Conservation (phyloP, 2,113 vertebrate species). For the Ibidorhyncha struthersii region DNA sequence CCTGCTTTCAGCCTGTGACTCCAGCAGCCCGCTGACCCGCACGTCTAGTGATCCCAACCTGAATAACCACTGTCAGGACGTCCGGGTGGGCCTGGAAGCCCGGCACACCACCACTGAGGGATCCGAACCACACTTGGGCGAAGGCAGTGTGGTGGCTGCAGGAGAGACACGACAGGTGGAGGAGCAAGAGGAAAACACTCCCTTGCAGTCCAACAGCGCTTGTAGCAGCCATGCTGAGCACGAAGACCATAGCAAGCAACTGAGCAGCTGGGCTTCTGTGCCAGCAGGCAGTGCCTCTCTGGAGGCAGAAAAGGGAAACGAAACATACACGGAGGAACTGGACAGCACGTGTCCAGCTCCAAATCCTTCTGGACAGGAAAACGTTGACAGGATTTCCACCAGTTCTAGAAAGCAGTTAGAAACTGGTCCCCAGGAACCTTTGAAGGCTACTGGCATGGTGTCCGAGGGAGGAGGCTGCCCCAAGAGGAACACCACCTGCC, state of each 20-base stretch:
- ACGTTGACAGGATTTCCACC: not conserved
- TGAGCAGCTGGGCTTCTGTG: not conserved
- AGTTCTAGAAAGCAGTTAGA: constrained; percentile 29
- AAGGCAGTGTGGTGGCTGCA: not conserved
- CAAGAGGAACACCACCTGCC: not conserved
- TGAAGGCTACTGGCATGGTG: not conserved
- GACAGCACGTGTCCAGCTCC: not conserved
- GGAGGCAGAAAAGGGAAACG: not conserved
- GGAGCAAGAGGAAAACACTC: not conserved
- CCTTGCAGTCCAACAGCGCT: not conserved
- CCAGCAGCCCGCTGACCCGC: constrained; percentile 87
- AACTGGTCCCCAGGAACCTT: constrained; percentile 3
- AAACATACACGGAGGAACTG: not conserved
- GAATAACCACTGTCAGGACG: constrained; percentile 95
- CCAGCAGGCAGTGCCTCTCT: not conserved
- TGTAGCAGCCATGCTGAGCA: constrained; percentile 47
- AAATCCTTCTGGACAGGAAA: not conserved
- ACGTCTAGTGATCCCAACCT: constrained; percentile 98
- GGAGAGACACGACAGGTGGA: constrained; percentile 10
- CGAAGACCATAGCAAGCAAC: constrained; percentile 41
- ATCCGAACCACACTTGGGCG: constrained; percentile 9
- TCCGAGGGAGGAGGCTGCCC: not conserved
- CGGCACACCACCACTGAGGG: constrained; percentile 59
- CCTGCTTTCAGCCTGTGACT: constrained; percentile 90
- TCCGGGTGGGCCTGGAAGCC: constrained; percentile 78